phyloP scores from a whole-genome alignment of 2,113 vertebrate species.

The Chionomys nivalis region DNA sequence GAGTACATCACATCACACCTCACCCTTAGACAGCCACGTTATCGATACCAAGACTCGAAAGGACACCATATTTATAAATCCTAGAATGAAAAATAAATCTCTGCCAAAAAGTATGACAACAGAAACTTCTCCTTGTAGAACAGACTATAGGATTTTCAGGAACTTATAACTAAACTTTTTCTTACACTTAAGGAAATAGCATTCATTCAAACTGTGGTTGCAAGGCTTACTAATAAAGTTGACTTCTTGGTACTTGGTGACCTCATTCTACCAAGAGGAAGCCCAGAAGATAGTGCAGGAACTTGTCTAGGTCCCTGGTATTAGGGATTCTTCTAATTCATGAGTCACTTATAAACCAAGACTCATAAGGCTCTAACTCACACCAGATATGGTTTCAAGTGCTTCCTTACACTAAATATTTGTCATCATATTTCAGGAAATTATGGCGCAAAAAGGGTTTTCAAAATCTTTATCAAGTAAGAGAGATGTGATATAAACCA shows the following conservation, averaged over 20 bases:
- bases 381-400: not conserved
- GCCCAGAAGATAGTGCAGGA: not conserved
- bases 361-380: constrained; percentile 14
- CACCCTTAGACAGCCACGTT: not conserved
- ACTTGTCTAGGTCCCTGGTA: not conserved
- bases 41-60: not conserved
- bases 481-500: not conserved
- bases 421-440: constrained; percentile 46
- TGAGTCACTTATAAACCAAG: constrained; percentile 32
- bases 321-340: not conserved
- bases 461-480: not conserved
- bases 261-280: constrained; percentile 36
- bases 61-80: constrained; percentile 1
- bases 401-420: constrained; percentile 1
- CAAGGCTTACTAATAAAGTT: not conserved
- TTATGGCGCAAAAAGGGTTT: not conserved
- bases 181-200: constrained; percentile 20
- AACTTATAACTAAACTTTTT: constrained; percentile 45
- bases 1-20: not conserved
- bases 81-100: constrained; percentile 30
- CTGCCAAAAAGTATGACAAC: constrained; percentile 28
- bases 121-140: constrained; percentile 37
- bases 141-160: constrained; percentile 18
- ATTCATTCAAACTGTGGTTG: constrained; percentile 16
- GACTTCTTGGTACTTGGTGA: not conserved